phyloP scores from a whole-genome alignment of 2,888 invertebrate species.

The Melanostoma mellinum region DNA sequence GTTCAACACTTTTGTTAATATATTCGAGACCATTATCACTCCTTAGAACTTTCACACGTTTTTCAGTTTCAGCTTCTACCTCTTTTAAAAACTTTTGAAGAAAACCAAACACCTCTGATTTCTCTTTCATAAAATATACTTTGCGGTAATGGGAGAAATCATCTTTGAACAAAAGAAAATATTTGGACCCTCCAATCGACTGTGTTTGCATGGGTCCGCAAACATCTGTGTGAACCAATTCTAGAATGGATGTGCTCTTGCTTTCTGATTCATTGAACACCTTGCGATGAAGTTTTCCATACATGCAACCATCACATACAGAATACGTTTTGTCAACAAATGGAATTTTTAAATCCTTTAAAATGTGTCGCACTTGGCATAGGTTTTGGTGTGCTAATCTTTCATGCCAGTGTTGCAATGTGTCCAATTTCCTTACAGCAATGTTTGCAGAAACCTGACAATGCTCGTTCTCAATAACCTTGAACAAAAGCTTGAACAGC shows the following conservation, averaged over 20 bases:
- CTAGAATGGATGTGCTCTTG: too few species aligned
- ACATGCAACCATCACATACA: conserved; percentile 2
- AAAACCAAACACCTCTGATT: not conserved
- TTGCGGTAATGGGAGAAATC: too few species aligned
- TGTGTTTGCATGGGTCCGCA: too few species aligned
- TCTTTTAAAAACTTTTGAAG: conserved; percentile 6
- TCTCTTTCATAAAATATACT: too few species aligned
- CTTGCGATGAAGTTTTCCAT: too few species aligned
- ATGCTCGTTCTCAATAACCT: not conserved
- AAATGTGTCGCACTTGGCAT: conserved; percentile 7
- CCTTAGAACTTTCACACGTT: conserved; percentile 5
- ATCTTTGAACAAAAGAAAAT: too few species aligned
- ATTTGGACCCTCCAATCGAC: too few species aligned
- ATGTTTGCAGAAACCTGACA: conserved; percentile 8
- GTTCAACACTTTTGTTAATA: conserved; percentile 1
- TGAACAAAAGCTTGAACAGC: conserved; percentile 19
- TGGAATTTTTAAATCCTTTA: conserved; percentile 1
- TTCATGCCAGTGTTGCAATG: conserved; percentile 26
- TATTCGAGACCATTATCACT: conserved; percentile 11
- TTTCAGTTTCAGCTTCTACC: conserved; percentile 2
- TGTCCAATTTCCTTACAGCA: not conserved
- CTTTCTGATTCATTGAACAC: too few species aligned
- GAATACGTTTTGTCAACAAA: not conserved
- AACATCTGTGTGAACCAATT: too few species aligned
- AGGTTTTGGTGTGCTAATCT: conserved; percentile 11